These are phyloP conservation scores for Saccopteryx bilineata DNA, from an alignment of 2,113 vertebrate genomes.

Conservation along the genomic window DNA sequence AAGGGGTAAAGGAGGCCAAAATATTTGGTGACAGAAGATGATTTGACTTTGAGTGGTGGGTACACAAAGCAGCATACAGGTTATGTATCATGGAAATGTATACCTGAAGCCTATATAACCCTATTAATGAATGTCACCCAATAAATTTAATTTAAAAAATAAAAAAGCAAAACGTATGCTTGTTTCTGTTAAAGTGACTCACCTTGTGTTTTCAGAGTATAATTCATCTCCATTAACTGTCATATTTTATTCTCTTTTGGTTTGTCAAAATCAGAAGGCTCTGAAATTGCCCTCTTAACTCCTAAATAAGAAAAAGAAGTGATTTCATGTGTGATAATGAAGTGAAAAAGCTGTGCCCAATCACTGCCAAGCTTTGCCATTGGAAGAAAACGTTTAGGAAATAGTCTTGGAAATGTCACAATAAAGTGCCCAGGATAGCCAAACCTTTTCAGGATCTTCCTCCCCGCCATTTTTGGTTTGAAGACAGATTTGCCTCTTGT, in stretches of 20 bases:
- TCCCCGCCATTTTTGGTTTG: background rate
- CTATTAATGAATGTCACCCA: background rate
- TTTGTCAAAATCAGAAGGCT: background rate
- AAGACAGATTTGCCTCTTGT: conserved; percentile 30
- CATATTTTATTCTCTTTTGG: conserved; percentile 9
- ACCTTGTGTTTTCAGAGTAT: conserved; percentile 72
- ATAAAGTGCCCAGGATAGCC: background rate
- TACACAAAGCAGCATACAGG: background rate
- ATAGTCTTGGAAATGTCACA: conserved; percentile 62
- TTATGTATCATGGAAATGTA: background rate
- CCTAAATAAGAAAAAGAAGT: conserved; percentile 61
- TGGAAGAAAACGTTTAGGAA: background rate
- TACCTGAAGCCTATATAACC: background rate
- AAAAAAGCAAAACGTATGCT: conserved; percentile 75
- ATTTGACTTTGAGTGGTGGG: background rate
- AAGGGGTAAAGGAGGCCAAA: background rate
- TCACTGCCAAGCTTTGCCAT: background rate
- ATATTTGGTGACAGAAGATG: background rate
- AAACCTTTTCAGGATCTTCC: background rate
- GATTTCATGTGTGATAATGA: conserved; percentile 36
- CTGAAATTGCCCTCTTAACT: conserved; percentile 43
- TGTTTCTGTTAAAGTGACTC: conserved; percentile 74
- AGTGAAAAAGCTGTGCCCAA: background rate
- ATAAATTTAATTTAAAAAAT: background rate
- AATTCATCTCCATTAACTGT: conserved; percentile 64